Conservation (phyloP, 2,888 invertebrate genomes). For the Polydrusus tereticollis region DNA sequence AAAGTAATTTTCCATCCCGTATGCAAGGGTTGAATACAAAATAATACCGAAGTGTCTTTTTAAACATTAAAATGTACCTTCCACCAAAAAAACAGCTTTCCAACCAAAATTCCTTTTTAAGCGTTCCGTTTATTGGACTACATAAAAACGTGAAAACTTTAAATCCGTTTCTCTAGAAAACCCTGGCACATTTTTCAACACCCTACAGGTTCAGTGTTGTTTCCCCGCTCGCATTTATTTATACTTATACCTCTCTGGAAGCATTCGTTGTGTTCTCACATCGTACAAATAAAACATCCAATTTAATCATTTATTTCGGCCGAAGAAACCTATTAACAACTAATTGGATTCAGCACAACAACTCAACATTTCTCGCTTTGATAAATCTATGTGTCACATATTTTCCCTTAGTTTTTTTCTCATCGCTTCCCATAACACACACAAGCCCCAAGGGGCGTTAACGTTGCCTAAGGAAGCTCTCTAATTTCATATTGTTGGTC, state of each 20-base stretch:
- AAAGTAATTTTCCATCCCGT: too few species aligned
- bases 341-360: constrained; percentile 23
- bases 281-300: not conserved
- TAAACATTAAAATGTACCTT: too few species aligned
- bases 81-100: too few species aligned
- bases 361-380: constrained; percentile 24
- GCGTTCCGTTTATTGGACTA: too few species aligned
- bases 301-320: not conserved
- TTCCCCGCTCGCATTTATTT: too few species aligned
- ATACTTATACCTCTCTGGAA: not conserved
- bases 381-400: constrained; percentile 35
- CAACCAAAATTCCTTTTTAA: too few species aligned
- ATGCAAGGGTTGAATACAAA: too few species aligned
- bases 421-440: constrained; percentile 36
- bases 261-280: not conserved
- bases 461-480: constrained; percentile 48
- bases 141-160: too few species aligned
- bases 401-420: constrained; percentile 26
- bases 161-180: too few species aligned
- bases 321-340: constrained; percentile 17
- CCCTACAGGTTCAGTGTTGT: too few species aligned
- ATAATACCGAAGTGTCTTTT: too few species aligned
- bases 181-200: too few species aligned
- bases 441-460: constrained; percentile 28
- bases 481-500: constrained; percentile 56